phyloP scores from a whole-genome alignment of 2,888 invertebrate species.

The Phyllotreta cruciferae region DNA sequence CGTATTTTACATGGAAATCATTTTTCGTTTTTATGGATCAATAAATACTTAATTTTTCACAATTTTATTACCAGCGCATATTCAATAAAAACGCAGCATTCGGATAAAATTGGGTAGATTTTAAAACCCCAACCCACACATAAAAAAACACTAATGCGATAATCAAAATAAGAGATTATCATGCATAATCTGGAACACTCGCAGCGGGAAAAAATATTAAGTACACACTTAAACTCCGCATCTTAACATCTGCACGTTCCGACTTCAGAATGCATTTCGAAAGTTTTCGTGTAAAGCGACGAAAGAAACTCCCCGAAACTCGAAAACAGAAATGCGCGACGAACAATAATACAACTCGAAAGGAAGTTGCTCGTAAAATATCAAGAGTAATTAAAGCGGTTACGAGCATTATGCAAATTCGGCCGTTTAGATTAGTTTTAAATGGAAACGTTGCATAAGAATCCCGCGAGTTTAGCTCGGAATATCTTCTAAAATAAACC shows the following conservation, averaged over 20 bases:
- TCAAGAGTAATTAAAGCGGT: conserved; percentile 42
- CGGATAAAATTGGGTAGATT: too few species aligned
- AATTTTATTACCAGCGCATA: too few species aligned
- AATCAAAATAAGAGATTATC: too few species aligned
- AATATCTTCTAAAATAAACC: not conserved
- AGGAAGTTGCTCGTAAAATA: conserved; percentile 34
- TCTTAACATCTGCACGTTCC: conserved; percentile 19
- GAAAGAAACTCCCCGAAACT: conserved; percentile 29
- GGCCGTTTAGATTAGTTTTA: conserved; percentile 35
- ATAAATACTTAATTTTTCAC: too few species aligned
- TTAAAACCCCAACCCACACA: too few species aligned
- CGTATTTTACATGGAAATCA: too few species aligned
- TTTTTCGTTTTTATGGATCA: too few species aligned
- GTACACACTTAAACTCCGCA: conserved; percentile 10
- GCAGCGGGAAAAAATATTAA: conserved; percentile 4
- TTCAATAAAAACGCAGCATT: too few species aligned
- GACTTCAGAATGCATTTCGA: conserved; percentile 16
- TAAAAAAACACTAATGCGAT: too few species aligned
- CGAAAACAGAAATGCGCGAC: conserved; percentile 29
- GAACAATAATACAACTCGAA: conserved; percentile 34
- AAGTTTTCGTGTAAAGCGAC: conserved; percentile 27
- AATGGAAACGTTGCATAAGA: conserved; percentile 7
- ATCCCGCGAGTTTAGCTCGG: not conserved
- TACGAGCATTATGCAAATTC: conserved; percentile 43
- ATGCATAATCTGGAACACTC: too few species aligned